Conservation (phyloP, 1,140 invertebrate genomes). For the Drosophila trapezifrons region DNA sequence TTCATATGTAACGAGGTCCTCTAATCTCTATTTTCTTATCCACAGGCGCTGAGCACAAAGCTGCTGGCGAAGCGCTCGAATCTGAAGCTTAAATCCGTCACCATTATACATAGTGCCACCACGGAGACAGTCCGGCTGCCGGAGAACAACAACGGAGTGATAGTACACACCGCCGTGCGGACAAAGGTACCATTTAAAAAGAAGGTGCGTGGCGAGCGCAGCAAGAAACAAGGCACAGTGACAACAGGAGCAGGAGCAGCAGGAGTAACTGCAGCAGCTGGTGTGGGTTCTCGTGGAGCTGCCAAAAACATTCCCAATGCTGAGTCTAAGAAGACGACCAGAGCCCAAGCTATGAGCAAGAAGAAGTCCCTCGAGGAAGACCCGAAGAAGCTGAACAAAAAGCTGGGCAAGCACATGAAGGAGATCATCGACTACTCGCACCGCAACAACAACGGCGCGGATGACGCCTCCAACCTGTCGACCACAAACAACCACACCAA, state of each 20-base stretch:
- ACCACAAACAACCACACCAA: constrained; percentile 88
- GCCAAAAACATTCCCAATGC: constrained; percentile 40
- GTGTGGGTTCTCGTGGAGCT: constrained; percentile 16
- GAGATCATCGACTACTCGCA: constrained; percentile 90
- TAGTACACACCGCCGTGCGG: constrained; percentile 89
- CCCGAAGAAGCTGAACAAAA: constrained; percentile 79
- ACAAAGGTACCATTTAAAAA: constrained; percentile 91
- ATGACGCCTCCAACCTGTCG: constrained; percentile 80
- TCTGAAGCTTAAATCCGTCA: constrained; percentile 91
- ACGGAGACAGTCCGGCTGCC: constrained; percentile 92
- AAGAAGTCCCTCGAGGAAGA: constrained; percentile 82
- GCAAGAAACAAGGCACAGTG: constrained; percentile 74
- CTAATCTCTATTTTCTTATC: constrained; percentile 21
- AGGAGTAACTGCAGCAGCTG: constrained; percentile 5
- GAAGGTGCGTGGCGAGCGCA: constrained; percentile 88
- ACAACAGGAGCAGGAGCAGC: constrained; percentile 13
- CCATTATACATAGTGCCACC: constrained; percentile 93
- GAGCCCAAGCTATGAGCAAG: constrained; percentile 56
- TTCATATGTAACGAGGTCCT: too few species aligned
- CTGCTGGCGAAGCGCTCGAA: constrained; percentile 90
- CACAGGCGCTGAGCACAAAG: constrained; percentile 90
- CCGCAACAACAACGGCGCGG: constrained; percentile 68
- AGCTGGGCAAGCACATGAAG: constrained; percentile 86
- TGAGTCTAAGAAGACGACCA: constrained; percentile 58
- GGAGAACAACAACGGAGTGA: constrained; percentile 89